These are phyloP conservation scores for Epinephelus lanceolatus DNA, from an alignment of 2,113 vertebrate species.

Conservation along the genomic window DNA sequence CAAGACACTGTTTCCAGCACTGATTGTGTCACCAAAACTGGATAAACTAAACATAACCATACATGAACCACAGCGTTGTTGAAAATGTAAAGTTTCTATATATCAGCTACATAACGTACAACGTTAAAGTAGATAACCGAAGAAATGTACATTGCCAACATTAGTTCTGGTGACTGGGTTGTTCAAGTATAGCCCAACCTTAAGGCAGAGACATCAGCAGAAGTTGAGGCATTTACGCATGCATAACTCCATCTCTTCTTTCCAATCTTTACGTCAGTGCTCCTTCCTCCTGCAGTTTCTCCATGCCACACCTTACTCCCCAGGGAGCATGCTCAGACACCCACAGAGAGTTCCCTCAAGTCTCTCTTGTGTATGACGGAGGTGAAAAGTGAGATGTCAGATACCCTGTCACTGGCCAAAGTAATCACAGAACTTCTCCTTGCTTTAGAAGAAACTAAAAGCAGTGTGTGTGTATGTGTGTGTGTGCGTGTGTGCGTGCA, in stretches of 20 bases:
- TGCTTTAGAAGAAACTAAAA: constrained; percentile 6
- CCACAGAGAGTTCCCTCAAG: background rate
- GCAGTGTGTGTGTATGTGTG: background rate
- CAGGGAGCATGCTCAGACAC: background rate
- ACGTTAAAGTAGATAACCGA: too few species aligned
- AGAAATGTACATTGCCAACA: too few species aligned
- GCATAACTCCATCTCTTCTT: constrained; percentile 23
- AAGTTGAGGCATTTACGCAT: background rate
- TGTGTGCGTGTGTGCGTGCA: background rate
- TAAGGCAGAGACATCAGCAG: background rate
- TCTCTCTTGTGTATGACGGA: constrained; percentile 23
- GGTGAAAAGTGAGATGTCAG: constrained; percentile 53
- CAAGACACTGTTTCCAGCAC: too few species aligned
- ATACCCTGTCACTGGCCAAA: constrained; percentile 29
- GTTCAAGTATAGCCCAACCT: background rate
- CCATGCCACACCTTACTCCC: constrained; percentile 13
- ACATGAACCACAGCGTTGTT: too few species aligned
- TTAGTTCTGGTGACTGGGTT: too few species aligned
- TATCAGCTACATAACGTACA: too few species aligned
- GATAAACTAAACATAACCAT: too few species aligned
- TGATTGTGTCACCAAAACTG: too few species aligned
- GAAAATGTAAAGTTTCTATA: too few species aligned
- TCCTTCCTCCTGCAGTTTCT: constrained; percentile 5
- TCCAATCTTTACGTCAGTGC: background rate
- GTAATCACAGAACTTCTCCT: constrained; percentile 15